phyloP scores from a whole-genome alignment of 2,888 invertebrate species.

The Plagodis pulveraria region DNA sequence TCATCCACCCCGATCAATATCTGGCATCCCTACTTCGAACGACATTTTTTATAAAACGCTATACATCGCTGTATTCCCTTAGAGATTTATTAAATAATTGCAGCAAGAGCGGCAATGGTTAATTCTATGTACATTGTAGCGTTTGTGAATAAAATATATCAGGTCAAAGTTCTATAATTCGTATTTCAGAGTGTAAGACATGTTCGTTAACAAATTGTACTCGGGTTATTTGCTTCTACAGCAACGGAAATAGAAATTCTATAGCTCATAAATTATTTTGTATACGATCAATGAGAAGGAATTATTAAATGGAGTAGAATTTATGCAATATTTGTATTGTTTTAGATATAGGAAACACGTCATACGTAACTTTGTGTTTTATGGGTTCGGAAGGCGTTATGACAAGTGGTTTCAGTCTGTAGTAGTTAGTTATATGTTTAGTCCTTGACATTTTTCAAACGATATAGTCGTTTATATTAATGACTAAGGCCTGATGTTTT shows the following conservation, averaged over 20 bases:
- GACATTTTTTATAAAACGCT: conserved; percentile 5
- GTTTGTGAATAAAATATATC: conserved; percentile 1
- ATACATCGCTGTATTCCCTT: conserved; percentile 22
- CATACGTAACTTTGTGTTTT: no score
- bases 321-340: no score
- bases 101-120: conserved; percentile 7
- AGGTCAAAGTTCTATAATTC: conserved; percentile 18
- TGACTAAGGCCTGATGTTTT: no score
- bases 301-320: conserved; percentile 6
- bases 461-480: no score
- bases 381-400: no score
- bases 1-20: conserved; percentile 59
- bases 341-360: no score
- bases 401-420: no score
- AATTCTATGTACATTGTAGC: conserved; percentile 13
- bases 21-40: conserved; percentile 34
- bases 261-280: conserved; percentile 19
- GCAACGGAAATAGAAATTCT: conserved; percentile 29
- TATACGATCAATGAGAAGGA: conserved; percentile 20
- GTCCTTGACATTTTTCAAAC: no score
- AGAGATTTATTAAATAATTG: background rate
- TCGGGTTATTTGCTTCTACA: background rate
- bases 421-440: no score
- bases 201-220: conserved; percentile 9
- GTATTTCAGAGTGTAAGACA: background rate